Base-by-base conservation (phyloP, 2,888 invertebrate genomes). In the Rosalia funebris region DNA sequence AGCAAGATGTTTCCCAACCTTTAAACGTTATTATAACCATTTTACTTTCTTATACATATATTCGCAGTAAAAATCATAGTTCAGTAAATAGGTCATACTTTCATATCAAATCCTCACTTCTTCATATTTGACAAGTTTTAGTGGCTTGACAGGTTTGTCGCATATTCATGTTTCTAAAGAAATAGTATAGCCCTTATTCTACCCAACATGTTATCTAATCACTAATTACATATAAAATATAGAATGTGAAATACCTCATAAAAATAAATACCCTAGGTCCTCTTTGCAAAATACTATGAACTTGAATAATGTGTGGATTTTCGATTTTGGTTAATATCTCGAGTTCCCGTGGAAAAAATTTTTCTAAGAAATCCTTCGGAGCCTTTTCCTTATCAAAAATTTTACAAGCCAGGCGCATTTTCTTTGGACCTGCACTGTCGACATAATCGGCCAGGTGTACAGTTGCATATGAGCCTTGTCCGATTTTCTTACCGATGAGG, bases 261-360 rank as follows among this genome's bases (percentile, higher is more conserved):
- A 95, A 93, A 72, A 95, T 93, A 80, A 93, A 95, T 45, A 93
- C 92, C 74, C 91, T 85, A 7, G 91, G 90, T 1, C 92, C 92
- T 62, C 92, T 86, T 76, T 93, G 92, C 57, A 94, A 82, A 68
- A 93, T 93, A 77, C 93, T 93, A 78, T 94, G 93, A 17, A 95
- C 92, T 85, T 92, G 91, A 68, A 96, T 92, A 44, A 96, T 91
- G 77, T 96, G 92, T 4, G 93, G 92, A 82, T 96, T 95, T 79
- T 94, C 91, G 68, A 97, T 90, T 81, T 91, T 90, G 17, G 91
- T 93, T 61, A 96, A 82, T 70, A 96, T 94, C 72, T 95, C 92
- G 70, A 96, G 85, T 84, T 97, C 96, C 60, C 96, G 88, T 19
- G 96, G 96, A 75, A 96, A 92, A 83, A 97, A 97, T 82, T 94